Conservation (phyloP, 2,113 vertebrate species). For the Pelobates fuscus region DNA sequence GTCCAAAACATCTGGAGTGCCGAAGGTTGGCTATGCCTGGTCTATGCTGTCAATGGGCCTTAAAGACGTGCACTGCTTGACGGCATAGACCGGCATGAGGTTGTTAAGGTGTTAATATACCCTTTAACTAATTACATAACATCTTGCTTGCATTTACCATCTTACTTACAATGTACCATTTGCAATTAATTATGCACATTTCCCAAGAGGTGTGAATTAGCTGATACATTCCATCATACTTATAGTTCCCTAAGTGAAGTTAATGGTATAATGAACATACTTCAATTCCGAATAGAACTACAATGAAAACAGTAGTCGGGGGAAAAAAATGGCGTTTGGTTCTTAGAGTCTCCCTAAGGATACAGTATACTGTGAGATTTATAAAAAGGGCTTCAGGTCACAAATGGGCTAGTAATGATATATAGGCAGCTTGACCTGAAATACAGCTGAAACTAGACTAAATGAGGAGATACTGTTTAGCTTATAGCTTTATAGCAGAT, state of each 20-base stretch:
- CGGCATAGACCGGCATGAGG: too few species aligned
- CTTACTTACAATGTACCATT: too few species aligned
- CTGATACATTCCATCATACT: not conserved
- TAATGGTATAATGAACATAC: not conserved
- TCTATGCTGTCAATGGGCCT: too few species aligned
- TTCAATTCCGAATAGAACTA: slow-evolving; percentile 6
- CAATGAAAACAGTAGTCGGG: slow-evolving; percentile 20
- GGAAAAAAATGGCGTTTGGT: slow-evolving; percentile 26
- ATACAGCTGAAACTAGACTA: not conserved
- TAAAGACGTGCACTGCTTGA: too few species aligned
- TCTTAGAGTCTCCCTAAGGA: slow-evolving; percentile 8
- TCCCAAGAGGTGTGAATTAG: too few species aligned
- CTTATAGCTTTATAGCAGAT: not conserved
- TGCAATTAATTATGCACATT: too few species aligned
- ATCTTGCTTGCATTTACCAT: too few species aligned
- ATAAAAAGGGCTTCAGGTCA: slow-evolving; percentile 13
- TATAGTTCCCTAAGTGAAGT: slow-evolving; percentile 20
- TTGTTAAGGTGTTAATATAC: too few species aligned
- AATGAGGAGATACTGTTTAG: slow-evolving; percentile 8
- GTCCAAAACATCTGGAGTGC: too few species aligned
- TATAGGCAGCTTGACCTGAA: slow-evolving; percentile 16
- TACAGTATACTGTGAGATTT: slow-evolving; percentile 8
- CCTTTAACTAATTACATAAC: too few species aligned
- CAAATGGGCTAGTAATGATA: slow-evolving; percentile 30
- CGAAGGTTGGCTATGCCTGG: too few species aligned